Evolutionary conservation across 2,888 invertebrate species (phyloP).

Genomic region (Pyrrhosoma nymphula): DNA sequence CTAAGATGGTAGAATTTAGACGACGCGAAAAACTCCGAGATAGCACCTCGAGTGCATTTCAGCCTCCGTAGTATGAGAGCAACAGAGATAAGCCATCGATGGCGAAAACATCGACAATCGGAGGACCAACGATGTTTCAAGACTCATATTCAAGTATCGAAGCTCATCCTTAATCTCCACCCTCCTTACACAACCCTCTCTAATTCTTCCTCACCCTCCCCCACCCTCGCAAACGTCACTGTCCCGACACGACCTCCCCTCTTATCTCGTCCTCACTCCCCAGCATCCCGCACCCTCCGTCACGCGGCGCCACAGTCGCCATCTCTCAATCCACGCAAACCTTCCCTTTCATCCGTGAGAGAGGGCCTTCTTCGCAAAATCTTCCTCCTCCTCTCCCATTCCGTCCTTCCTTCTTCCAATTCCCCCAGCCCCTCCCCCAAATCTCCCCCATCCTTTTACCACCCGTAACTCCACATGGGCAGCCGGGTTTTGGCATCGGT

Average conservation of each 20-base stretch:
- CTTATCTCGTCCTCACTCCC: neutral
- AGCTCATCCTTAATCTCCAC: neutral
- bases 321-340: neutral
- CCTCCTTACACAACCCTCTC: conserved; percentile 13
- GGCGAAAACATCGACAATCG: too few relatives aligned
- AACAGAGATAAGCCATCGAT: too few relatives aligned
- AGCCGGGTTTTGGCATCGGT: conserved; percentile 63
- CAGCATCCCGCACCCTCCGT: conserved; percentile 7
- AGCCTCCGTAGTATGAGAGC: too few relatives aligned
- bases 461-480: conserved; percentile 6
- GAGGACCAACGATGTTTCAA: too few relatives aligned
- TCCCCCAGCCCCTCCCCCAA: neutral
- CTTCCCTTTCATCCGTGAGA: conserved; percentile 42
- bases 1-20: too few relatives aligned
- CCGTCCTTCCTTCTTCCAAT: neutral
- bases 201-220: neutral
- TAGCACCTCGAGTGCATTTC: too few relatives aligned
- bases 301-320: neutral
- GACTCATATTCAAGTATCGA: too few relatives aligned
- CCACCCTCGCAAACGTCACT: neutral
- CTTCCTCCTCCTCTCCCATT: neutral
- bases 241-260: neutral
- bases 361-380: neutral
- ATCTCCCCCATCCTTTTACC: neutral
- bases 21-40: too few relatives aligned